A percentile compares a stretch with the other conserved stretches of the same genome.
These are phyloP conservation scores for Petrocephalus schoutedeni DNA, from an alignment of 2,797 vertebrate species.

Conservation along the genomic window DNA sequence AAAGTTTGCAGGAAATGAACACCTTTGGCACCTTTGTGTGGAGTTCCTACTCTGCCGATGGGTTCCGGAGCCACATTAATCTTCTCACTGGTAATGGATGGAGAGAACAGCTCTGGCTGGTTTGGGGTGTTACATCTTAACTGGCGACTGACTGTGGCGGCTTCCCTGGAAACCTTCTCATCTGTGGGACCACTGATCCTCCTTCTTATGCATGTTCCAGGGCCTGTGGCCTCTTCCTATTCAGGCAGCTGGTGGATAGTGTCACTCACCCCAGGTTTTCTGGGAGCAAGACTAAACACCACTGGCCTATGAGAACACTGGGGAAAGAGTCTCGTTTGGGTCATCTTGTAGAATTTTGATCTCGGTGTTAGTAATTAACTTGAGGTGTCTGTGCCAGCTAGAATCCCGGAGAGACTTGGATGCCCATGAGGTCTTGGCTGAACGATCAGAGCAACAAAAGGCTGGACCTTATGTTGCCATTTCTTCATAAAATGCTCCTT, in stretches of 20 bases:
- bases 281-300: background rate
- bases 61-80: background rate
- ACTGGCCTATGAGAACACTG: background rate
- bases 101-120: background rate
- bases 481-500: background rate
- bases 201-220: background rate
- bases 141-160: background rate
- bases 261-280: background rate
- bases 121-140: background rate
- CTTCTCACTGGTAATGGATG: background rate
- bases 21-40: background rate
- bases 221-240: background rate
- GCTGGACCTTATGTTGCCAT: background rate
- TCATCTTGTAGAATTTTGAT: background rate
- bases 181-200: background rate
- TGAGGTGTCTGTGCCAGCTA: background rate
- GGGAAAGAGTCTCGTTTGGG: background rate
- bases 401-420: background rate
- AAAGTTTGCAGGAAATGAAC: background rate
- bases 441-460: background rate
- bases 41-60: background rate
- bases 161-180: background rate
- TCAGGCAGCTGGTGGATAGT: background rate
- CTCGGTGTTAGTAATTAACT: conserved; percentile 1
- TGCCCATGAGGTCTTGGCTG: background rate